A percentile compares a stretch with the other conserved stretches of the same genome.
phyloP scores from a whole-genome alignment of 30 jellyfish, hydroid and myxozoan genomes.

The Catostylus mosaicus region DNA sequence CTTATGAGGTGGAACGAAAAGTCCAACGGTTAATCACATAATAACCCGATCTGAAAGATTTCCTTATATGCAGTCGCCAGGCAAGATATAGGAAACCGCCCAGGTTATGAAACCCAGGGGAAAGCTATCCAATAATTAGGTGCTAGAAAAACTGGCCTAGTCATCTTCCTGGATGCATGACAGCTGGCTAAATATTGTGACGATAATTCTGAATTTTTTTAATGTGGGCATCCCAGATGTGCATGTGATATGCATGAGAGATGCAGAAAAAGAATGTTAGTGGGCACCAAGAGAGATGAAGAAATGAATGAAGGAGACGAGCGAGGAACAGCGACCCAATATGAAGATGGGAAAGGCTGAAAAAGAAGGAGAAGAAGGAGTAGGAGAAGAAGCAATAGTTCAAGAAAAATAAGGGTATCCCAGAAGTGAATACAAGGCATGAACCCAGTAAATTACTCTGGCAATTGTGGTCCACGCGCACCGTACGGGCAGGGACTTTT shows the following conservation, averaged over 20 bases:
- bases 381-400: too few species aligned
- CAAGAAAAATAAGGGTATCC: not conserved
- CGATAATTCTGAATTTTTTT: too few species aligned
- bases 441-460: too few species aligned
- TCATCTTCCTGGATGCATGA: not conserved
- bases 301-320: not conserved
- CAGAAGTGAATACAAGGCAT: too few species aligned
- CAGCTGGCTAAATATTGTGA: too few species aligned
- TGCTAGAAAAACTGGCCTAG: not conserved
- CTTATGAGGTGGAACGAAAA: too few species aligned
- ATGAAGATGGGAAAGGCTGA: not conserved
- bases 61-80: not conserved
- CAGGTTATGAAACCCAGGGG: not conserved
- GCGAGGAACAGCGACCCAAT: not conserved
- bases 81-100: not conserved
- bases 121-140: not conserved
- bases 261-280: too few species aligned
- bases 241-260: too few species aligned
- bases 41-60: not conserved
- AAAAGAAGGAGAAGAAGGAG: not conserved
- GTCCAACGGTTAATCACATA: too few species aligned
- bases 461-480: too few species aligned
- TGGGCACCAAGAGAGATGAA: not conserved
- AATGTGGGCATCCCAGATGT: too few species aligned
- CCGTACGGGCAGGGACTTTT: too few species aligned